Conservation (phyloP, 2,888 invertebrate species). For the Nasonia oneida region DNA sequence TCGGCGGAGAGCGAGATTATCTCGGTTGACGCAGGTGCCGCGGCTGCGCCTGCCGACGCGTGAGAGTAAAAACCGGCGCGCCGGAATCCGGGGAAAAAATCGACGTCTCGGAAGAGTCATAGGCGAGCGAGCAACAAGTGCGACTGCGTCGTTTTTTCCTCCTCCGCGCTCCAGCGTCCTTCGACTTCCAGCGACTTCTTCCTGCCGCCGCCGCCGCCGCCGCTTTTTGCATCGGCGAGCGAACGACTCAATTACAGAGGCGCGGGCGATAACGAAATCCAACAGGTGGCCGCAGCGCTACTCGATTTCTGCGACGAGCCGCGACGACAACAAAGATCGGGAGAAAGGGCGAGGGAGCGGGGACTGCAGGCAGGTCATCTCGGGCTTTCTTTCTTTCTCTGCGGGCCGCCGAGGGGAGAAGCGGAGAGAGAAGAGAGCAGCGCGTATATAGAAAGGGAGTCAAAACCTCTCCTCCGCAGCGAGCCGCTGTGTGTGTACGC, state of each 20-base stretch:
- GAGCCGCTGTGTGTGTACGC: not conserved
- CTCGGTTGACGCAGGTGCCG: not conserved
- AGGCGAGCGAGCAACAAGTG: conserved; percentile 54
- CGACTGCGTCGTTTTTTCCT: not conserved
- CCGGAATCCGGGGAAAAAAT: not conserved
- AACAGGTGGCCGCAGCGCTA: not conserved
- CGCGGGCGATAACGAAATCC: conserved; percentile 10
- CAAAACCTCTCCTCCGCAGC: conserved; percentile 41
- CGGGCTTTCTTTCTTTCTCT: not conserved
- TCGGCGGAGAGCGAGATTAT: not conserved
- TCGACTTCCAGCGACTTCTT: not conserved
- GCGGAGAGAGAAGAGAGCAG: not conserved
- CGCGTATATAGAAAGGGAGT: conserved; percentile 37
- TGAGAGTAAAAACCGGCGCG: not conserved
- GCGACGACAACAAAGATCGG: not conserved
- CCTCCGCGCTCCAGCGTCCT: not conserved
- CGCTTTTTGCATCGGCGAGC: not conserved
- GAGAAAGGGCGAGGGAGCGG: not conserved
- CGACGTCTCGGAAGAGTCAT: conserved; percentile 23
- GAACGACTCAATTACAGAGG: conserved; percentile 62
- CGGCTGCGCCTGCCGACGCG: not conserved
- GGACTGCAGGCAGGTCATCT: not conserved
- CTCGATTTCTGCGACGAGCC: not conserved
- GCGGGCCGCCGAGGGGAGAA: conserved; percentile 6
- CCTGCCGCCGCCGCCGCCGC: not conserved